Base-by-base conservation (phyloP, 1,140 invertebrate species). In the Heliconius eleuchia region DNA sequence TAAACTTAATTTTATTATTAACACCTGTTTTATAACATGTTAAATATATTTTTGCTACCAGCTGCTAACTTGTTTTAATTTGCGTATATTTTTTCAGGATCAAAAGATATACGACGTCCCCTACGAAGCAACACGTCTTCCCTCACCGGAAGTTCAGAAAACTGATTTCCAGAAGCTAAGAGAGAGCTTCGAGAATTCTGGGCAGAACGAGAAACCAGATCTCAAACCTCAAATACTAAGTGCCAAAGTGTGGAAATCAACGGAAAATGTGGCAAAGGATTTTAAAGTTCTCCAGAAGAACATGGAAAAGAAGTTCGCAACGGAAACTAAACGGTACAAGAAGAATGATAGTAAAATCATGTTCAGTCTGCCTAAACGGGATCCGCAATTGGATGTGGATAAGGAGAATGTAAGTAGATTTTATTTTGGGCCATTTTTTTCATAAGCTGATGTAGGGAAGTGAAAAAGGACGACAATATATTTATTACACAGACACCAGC, bases 81-180 rank as follows among this genome's bases (percentile, higher is more conserved):
- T 30, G 11, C 60, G 27, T 71, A 34, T 46, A 27, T 19, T 52
- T 71, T 91, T 90, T 18, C 90, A 95, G 94, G 88, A 92, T 46
- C 78, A 86, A 57, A 90, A 90, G 73, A 94, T 95, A 60, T 95
- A 95, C 86, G 92, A 95, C 82, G 86, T 88, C 3, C 92, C 94
- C 3, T 92, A 82, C 79, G 87, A 89, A 8, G 73, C 72, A 19
- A 78, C 86, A 1, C 73, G 81, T 37, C 82, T 83, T 1, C 72
- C 82, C 1, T 84, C 86, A 5, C 87, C 88, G 3, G 85, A 91
- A 46, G 7, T 76, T 7, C 72, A 79, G 0, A 89, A 88, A 72
- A 83, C 85, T 0, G 86, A 90, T 9, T 90, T 91, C 74, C 83
- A 88, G 37, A 93, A 86, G 72, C 79, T 92, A 1, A 84, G 86